phyloP scores from a whole-genome alignment of 2,113 vertebrate genomes.

The Indri indri region DNA sequence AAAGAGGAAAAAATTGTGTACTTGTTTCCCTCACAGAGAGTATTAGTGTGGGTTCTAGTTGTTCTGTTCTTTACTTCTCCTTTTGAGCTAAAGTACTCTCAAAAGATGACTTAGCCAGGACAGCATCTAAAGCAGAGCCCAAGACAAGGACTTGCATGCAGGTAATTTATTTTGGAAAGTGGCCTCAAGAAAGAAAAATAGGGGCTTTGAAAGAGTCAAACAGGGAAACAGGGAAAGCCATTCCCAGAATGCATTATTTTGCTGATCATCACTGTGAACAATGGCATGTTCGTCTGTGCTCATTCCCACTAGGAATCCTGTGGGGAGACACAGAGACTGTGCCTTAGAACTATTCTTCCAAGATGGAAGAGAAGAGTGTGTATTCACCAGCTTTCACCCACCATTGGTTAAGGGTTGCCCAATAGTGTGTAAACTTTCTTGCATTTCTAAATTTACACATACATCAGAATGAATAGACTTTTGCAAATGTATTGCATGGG shows the following conservation, averaged over 20 bases:
- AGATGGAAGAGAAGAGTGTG: background rate
- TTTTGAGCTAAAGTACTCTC: background rate
- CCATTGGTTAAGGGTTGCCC: background rate
- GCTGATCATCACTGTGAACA: background rate
- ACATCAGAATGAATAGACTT: background rate
- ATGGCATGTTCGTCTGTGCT: background rate
- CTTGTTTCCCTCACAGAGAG: background rate
- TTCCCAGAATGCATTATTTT: background rate
- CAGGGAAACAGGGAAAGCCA: background rate
- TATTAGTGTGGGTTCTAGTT: background rate
- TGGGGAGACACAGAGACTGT: background rate
- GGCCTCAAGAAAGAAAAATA: background rate
- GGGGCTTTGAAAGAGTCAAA: background rate
- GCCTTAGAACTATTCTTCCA: background rate
- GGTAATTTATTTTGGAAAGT: slow-evolving; percentile 4
- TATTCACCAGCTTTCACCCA: background rate
- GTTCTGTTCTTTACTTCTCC: background rate
- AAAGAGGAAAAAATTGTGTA: background rate
- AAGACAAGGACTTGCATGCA: background rate
- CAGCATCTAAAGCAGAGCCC: background rate
- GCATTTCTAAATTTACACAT: background rate
- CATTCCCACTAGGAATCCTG: background rate
- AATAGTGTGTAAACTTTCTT: background rate
- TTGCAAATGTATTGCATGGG: background rate
- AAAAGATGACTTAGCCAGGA: background rate